Percentiles rank a stretch among this genome's conserved stretches.
Conservation (phyloP, 2,888 invertebrate genomes). For the Tipula helvola region DNA sequence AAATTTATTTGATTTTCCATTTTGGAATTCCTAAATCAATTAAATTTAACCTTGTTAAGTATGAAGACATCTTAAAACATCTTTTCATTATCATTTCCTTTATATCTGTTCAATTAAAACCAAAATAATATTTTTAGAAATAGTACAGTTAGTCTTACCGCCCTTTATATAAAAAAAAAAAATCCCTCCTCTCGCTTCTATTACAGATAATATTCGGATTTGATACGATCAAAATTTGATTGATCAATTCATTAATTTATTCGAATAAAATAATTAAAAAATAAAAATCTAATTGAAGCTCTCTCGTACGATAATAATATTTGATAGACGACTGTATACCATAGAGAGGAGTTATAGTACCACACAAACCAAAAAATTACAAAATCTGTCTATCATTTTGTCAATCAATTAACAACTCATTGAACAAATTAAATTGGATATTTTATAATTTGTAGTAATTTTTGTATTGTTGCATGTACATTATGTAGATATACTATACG, state of each 20-base stretch:
- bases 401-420: conserved; percentile 4
- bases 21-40: background rate
- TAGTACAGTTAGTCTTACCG: background rate
- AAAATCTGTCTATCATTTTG: background rate
- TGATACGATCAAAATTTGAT: background rate
- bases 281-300: background rate
- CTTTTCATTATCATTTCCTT: background rate
- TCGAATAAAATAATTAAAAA: background rate
- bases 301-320: background rate
- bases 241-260: background rate
- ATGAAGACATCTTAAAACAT: background rate
- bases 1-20: background rate
- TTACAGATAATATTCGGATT: background rate
- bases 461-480: background rate
- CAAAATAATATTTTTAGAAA: no score
- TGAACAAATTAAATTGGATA: conserved; percentile 4
- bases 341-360: background rate
- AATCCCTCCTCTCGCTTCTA: background rate
- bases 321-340: background rate
- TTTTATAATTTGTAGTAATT: background rate
- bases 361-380: background rate
- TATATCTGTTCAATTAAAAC: background rate
- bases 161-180: background rate
- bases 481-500: background rate
- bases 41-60: background rate